Evolutionary conservation across 2,113 vertebrate genomes (phyloP).

Genomic region (Deroptyus accipitrinus): DNA sequence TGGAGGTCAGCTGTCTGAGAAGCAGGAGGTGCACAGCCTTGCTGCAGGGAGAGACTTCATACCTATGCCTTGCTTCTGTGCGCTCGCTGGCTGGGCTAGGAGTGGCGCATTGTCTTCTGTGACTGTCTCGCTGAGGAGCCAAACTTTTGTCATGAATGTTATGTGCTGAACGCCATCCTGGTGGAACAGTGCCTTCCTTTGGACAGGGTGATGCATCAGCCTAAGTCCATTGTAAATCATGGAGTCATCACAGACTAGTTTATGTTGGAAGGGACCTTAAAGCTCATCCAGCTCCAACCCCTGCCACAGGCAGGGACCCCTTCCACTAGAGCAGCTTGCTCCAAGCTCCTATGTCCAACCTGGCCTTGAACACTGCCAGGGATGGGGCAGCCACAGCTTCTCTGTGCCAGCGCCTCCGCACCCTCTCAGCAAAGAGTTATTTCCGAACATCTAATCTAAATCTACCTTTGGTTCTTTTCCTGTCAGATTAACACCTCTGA

Average conservation of each 20-base stretch:
- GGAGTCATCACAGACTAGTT: background rate
- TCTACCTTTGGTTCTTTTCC: background rate
- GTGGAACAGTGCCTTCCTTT: background rate
- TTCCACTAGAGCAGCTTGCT: background rate
- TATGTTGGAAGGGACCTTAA: background rate
- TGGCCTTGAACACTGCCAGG: background rate
- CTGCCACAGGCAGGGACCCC: background rate
- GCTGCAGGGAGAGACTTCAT: background rate
- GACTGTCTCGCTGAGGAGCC: background rate
- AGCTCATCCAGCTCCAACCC: background rate
- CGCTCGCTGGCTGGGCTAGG: background rate
- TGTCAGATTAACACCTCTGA: background rate
- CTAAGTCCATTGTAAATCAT: background rate
- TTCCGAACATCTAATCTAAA: background rate
- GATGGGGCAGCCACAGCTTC: background rate
- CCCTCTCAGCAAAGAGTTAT: background rate
- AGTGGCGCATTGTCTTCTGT: background rate
- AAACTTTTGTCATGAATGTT: accelerated
- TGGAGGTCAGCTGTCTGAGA: background rate
- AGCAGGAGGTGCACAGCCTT: background rate
- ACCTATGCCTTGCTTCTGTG: accelerated
- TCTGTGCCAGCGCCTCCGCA: background rate
- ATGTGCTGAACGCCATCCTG: background rate
- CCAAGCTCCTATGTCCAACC: background rate
- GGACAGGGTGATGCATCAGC: background rate